Conservation (phyloP, 2,888 invertebrate genomes). For the Drosophila cognata region DNA sequence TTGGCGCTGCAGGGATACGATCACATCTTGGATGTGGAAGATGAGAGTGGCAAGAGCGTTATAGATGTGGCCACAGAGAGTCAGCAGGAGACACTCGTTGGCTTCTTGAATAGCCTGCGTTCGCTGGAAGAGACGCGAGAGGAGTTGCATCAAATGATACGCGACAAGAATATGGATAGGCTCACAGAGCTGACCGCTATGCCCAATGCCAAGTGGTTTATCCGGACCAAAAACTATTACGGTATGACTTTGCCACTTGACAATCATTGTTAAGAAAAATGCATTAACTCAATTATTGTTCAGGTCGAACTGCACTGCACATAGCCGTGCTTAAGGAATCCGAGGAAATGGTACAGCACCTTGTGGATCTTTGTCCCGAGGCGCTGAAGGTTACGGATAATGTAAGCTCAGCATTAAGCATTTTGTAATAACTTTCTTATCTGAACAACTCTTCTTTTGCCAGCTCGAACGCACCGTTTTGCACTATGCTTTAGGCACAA, state of each 20-base stretch:
- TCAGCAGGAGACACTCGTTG: slow-evolving; percentile 88
- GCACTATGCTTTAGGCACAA: slow-evolving; percentile 96
- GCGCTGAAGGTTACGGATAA: slow-evolving; percentile 93
- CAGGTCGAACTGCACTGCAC: slow-evolving; percentile 92
- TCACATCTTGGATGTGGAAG: slow-evolving; percentile 92
- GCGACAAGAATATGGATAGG: slow-evolving; percentile 87
- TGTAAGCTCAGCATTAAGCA: slow-evolving; percentile 85
- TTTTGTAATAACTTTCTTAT: not conserved
- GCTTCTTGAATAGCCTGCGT: slow-evolving; percentile 90
- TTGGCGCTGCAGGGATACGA: slow-evolving; percentile 92
- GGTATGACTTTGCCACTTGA: slow-evolving; percentile 64
- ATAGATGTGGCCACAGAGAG: slow-evolving; percentile 89
- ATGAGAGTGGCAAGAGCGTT: slow-evolving; percentile 89
- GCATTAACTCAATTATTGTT: not conserved
- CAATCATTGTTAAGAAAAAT: not conserved
- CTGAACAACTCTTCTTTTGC: not conserved
- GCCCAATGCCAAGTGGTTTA: slow-evolving; percentile 81
- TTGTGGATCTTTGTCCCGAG: slow-evolving; percentile 90
- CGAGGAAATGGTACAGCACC: slow-evolving; percentile 91
- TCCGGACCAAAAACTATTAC: slow-evolving; percentile 84
- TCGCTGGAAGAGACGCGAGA: slow-evolving; percentile 93
- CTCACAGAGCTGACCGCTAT: slow-evolving; percentile 86
- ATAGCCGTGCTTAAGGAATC: slow-evolving; percentile 94
- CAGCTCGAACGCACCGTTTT: slow-evolving; percentile 94
- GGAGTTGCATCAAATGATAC: slow-evolving; percentile 90